Evolutionary conservation across 2,113 vertebrate species (phyloP), one percentile per base, ranked within the genome.

Genomic region (Brachyistius frenatus): DNA sequence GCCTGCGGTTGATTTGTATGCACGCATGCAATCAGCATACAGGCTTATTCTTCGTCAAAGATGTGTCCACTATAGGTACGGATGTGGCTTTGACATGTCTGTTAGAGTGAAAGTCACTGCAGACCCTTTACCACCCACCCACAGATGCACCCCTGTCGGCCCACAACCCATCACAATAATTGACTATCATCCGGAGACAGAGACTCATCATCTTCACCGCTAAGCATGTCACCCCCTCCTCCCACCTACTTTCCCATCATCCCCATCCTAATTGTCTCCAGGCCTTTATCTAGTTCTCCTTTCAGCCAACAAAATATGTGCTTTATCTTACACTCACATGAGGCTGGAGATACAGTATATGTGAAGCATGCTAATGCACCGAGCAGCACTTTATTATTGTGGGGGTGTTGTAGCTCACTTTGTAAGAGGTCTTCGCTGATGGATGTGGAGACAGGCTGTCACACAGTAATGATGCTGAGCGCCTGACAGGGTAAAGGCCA

Each of bases 151-250:
- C 61, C 77, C 61, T 78, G 56, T 88, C 66, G 78, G 57, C 66
- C 81, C 83, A 64, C 88, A 86, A 86, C 76, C 75, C 84, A 83
- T 81, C 84, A 81, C 62, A 74, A 76, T 85, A 81, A 90, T 64
- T 78, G 54, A 86, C 73, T 75, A 81, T 88, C 86, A 85, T 87
- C 78, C 83, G 62, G 70, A 86, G 88, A 86, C 79, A 75, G 47
- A 66, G 75, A 66, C 77, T 86, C 80, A 77, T 81, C 87, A 66
- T 83, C 83, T 55, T 73, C 54, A 83, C 86, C 78, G 47, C 78
- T 49, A 63, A 65, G 70, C 68, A 14, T 76, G 70, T 71, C 69
- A 55, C 56, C 70, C 58, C 41, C 14, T 32, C 66, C 7, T 55
- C 41, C 13, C 7, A 9, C 44, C 9, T 31, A 69, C 57, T 5